These are phyloP conservation scores for Perca fluviatilis DNA, from an alignment of 2,113 vertebrate genomes.

Conservation along the genomic window DNA sequence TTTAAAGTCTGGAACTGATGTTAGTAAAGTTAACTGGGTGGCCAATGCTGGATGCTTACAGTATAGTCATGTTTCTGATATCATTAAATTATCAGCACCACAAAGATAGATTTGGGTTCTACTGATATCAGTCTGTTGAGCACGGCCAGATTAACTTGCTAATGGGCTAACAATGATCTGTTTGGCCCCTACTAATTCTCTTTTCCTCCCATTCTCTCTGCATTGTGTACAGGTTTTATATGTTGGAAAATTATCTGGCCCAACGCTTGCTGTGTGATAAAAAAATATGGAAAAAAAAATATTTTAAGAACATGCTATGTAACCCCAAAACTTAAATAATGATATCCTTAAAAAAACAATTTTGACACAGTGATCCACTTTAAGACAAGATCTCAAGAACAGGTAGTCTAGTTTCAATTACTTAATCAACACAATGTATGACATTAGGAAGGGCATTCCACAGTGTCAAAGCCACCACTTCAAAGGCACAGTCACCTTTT, in stretches of 20 bases:
- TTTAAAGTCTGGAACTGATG: slow-evolving; percentile 23
- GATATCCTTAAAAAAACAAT: too few relatives aligned
- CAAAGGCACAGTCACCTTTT: too few relatives aligned
- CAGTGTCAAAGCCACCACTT: too few relatives aligned
- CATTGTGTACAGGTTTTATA: background rate
- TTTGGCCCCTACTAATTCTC: background rate
- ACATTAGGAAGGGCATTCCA: too few relatives aligned
- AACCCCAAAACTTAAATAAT: background rate
- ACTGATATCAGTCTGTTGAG: background rate
- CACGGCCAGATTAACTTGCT: background rate
- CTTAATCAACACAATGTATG: too few relatives aligned
- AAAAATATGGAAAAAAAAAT: background rate
- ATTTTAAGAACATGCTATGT: background rate
- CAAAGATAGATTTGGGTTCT: background rate
- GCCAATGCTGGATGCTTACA: background rate
- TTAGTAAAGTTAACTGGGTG: background rate
- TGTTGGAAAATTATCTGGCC: background rate
- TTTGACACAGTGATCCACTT: too few relatives aligned
- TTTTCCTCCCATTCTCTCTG: background rate
- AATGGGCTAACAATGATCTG: background rate
- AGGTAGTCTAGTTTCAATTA: too few relatives aligned
- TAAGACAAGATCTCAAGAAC: too few relatives aligned
- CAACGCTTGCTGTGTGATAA: background rate
- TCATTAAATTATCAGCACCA: background rate
- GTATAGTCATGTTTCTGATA: background rate